Percentiles rank a stretch among this genome's conserved stretches.
Evolutionary conservation across 2,797 vertebrate genomes (phyloP).

Genomic region (Schizopygopsis malacanthus): DNA sequence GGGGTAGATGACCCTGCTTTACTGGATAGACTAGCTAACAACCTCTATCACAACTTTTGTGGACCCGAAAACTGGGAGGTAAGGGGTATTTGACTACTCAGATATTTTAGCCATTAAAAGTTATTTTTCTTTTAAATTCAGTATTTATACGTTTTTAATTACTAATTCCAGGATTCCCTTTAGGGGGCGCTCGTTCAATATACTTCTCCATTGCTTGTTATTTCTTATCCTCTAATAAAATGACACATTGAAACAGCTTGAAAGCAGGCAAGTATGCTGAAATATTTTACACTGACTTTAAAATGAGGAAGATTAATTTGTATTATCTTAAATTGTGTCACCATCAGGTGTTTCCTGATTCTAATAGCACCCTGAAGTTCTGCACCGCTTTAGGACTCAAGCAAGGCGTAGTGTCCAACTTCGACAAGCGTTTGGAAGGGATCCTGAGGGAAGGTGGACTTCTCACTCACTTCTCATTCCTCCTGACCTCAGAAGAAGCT

Average conservation of each 20-base stretch:
- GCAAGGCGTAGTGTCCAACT: slow-evolving; percentile 91
- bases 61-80: slow-evolving; percentile 86
- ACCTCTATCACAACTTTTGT: slow-evolving; percentile 86
- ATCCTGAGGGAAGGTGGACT: slow-evolving; percentile 81
- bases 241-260: neutral
- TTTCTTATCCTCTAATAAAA: neutral
- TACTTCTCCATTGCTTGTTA: neutral
- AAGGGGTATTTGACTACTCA: slow-evolving; percentile 43
- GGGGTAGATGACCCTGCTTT: slow-evolving; percentile 74
- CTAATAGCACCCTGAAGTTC: slow-evolving; percentile 73
- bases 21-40: slow-evolving; percentile 75
- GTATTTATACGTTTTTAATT: neutral
- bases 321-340: slow-evolving; percentile 14
- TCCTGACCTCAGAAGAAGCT: slow-evolving; percentile 86
- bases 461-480: slow-evolving; percentile 84
- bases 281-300: neutral
- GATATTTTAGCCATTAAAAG: neutral
- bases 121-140: neutral
- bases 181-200: neutral
- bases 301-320: neutral
- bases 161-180: neutral
- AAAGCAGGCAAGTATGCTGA: neutral
- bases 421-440: slow-evolving; percentile 85
- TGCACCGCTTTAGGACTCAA: slow-evolving; percentile 82
- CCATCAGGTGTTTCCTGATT: slow-evolving; percentile 82